phyloP scores from a whole-genome alignment of 2,113 vertebrate species.

The Cyanocitta stelleri region DNA sequence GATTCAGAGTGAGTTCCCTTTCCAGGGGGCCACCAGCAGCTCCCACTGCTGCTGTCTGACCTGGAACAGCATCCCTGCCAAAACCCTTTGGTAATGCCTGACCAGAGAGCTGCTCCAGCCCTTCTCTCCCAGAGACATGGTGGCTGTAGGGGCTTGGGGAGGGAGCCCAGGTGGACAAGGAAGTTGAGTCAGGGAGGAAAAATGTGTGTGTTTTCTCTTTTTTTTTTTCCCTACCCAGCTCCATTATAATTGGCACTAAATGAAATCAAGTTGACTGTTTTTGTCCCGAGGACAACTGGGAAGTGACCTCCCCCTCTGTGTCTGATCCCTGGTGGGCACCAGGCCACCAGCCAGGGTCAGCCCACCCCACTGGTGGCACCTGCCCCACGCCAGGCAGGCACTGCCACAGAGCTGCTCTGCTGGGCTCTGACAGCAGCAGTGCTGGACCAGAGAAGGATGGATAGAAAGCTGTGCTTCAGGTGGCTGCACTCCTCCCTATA shows the following conservation, averaged over 20 bases:
- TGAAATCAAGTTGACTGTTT: background rate
- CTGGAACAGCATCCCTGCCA: background rate
- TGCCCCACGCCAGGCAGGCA: background rate
- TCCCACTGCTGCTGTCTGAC: background rate
- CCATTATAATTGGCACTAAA: background rate
- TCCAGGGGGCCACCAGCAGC: background rate
- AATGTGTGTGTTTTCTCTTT: background rate
- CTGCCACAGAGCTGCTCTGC: background rate
- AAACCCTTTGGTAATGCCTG: background rate
- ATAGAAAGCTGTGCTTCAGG: background rate
- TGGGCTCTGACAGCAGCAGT: background rate
- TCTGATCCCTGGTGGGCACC: background rate
- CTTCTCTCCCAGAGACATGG: background rate
- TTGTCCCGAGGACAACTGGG: fast-evolving
- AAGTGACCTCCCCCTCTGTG: background rate
- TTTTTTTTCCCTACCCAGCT: background rate
- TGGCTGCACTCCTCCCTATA: background rate
- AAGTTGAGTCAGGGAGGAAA: background rate
- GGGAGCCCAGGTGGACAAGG: fast-evolving
- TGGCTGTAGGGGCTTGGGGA: background rate
- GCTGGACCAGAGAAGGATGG: background rate
- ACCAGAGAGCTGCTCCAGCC: background rate
- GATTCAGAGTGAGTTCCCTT: background rate
- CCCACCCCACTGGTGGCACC: no score
- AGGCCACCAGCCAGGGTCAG: background rate